Conservation (phyloP, 2,113 vertebrate genomes). For the Rhinolophus ferrumequinum region DNA sequence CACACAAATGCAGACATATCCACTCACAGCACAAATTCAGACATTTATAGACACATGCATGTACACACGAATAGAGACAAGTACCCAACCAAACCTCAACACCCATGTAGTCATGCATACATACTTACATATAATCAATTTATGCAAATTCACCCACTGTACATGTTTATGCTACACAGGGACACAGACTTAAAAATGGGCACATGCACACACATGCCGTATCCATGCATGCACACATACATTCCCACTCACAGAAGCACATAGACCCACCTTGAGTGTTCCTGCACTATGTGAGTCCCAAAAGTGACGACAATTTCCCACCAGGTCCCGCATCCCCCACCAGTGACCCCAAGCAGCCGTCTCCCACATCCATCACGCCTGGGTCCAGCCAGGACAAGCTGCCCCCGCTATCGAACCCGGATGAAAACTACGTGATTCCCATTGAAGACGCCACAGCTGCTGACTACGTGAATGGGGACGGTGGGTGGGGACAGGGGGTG, state of each 20-base stretch:
- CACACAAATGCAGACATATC: not conserved
- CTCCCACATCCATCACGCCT: not conserved
- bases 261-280: not conserved
- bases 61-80: not conserved
- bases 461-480: conserved; percentile 54
- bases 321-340: not conserved
- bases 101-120: rapidly evolving
- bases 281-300: not conserved
- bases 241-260: not conserved
- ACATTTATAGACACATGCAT: not conserved
- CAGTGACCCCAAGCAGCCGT: not conserved
- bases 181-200: not conserved
- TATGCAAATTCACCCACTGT: not conserved
- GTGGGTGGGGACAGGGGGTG: not conserved
- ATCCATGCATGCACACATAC: not conserved
- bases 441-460: not conserved
- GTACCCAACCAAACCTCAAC: not conserved
- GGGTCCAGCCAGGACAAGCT: not conserved
- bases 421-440: conserved; percentile 70
- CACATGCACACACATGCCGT: too few species aligned
- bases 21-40: not conserved
- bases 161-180: too few species aligned
- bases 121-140: not conserved
- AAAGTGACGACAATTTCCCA: not conserved
- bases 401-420: not conserved